These are phyloP conservation scores for Orussus abietinus DNA, from an alignment of 1,140 invertebrate genomes.

Conservation along the genomic window DNA sequence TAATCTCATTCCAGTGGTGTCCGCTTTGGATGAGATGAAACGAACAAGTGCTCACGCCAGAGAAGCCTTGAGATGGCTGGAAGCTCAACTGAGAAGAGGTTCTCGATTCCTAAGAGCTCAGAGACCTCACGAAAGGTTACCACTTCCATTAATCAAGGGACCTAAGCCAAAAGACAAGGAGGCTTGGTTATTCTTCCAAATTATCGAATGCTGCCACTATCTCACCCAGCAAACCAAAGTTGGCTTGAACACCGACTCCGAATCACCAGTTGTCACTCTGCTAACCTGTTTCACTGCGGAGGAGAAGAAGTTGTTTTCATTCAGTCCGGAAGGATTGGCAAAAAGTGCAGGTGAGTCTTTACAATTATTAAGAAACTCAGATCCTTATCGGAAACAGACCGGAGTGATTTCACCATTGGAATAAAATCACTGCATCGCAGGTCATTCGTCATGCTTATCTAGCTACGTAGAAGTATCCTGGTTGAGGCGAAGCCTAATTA, in stretches of 20 bases:
- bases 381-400: background rate
- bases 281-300: conserved; percentile 54
- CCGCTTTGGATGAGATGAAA: conserved; percentile 81
- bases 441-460: conserved; percentile 3
- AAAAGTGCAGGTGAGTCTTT: conserved; percentile 53
- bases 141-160: conserved; percentile 71
- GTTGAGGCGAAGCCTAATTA: background rate
- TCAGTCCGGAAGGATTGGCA: conserved; percentile 55
- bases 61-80: conserved; percentile 88
- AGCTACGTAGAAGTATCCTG: conserved; percentile 7
- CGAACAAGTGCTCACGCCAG: conserved; percentile 71
- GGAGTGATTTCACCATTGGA: too few species aligned
- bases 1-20: conserved; percentile 65
- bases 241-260: conserved; percentile 47
- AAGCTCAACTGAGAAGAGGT: conserved; percentile 77
- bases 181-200: conserved; percentile 64
- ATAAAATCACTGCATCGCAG: too few species aligned
- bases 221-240: conserved; percentile 60
- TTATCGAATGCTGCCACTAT: conserved; percentile 69
- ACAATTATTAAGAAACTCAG: conserved; percentile 4
- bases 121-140: conserved; percentile 69
- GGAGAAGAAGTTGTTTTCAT: conserved; percentile 35
- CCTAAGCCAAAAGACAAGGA: conserved; percentile 67
- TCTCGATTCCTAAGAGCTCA: conserved; percentile 79
- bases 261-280: conserved; percentile 58